phyloP scores from a whole-genome alignment of 2,888 invertebrate genomes.

The Ichneumon xanthorius region DNA sequence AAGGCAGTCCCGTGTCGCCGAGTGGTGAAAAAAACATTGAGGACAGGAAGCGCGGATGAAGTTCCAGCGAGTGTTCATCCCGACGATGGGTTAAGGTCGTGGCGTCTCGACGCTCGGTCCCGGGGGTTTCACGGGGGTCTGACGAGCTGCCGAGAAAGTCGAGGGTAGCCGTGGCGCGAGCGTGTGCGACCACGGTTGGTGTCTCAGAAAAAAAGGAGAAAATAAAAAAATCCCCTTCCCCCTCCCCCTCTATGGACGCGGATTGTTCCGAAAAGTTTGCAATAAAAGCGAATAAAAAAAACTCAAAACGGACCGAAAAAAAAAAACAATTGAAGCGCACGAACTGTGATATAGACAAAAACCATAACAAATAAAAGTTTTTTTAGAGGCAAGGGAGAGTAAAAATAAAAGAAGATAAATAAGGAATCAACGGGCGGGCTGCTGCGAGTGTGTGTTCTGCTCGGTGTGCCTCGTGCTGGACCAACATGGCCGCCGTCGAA shows the following conservation, averaged over 20 bases:
- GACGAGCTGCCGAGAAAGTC: conserved; percentile 40
- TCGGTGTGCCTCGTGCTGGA: conserved; percentile 68
- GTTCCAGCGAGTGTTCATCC: neutral
- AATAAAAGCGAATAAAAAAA: neutral
- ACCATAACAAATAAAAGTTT: neutral
- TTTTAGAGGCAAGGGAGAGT: neutral
- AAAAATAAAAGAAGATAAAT: neutral
- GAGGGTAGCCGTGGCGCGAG: conserved; percentile 61
- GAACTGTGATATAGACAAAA: conserved; percentile 38
- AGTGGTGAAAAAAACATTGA: conserved; percentile 21
- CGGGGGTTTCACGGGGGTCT: conserved; percentile 52
- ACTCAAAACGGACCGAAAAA: neutral
- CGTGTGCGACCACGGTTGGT: conserved; percentile 13
- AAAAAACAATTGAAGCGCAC: neutral
- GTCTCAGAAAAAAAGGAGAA: neutral
- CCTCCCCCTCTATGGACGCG: neutral
- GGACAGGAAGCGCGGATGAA: neutral
- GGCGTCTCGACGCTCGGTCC: conserved; percentile 15
- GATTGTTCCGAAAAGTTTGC: neutral
- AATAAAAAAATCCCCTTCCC: no score
- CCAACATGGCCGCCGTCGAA: conserved; percentile 83
- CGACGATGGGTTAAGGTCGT: conserved; percentile 50
- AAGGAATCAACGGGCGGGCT: conserved; percentile 17
- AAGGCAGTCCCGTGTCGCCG: conserved; percentile 16
- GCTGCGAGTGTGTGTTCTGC: conserved; percentile 49